Percentiles rank a stretch among this genome's conserved stretches.
These are phyloP conservation scores for Semotilus atromaculatus DNA, from an alignment of 2,797 vertebrate species.

Conservation along the genomic window DNA sequence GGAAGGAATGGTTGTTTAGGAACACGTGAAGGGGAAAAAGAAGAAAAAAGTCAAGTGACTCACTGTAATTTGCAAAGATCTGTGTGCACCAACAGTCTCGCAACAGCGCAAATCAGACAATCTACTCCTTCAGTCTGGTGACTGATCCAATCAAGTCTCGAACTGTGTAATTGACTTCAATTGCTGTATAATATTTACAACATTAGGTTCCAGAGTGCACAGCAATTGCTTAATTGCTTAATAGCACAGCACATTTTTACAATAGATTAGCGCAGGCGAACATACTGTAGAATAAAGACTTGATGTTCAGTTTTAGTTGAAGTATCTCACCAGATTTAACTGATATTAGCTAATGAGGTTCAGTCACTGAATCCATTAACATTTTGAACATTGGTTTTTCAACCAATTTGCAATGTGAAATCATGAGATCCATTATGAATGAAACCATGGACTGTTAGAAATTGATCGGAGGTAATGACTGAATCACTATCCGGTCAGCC, in stretches of 20 bases:
- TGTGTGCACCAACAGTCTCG: neutral
- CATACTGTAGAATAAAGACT: conserved; percentile 2
- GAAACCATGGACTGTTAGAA: neutral
- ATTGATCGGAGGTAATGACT: neutral
- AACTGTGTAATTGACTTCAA: conserved; percentile 10
- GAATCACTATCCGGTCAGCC: neutral
- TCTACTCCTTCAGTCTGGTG: conserved; percentile 1
- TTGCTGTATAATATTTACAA: conserved; percentile 8
- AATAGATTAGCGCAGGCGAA: neutral
- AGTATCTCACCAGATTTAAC: neutral
- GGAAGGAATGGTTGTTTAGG: neutral
- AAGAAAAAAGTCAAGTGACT: neutral
- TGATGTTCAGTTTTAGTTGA: neutral
- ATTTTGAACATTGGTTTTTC: neutral
- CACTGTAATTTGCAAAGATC: neutral
- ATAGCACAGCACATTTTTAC: neutral
- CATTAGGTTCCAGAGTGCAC: conserved; percentile 8
- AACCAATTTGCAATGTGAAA: neutral
- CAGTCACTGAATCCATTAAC: conserved; percentile 12
- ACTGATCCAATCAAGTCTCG: neutral
- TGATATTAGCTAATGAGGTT: conserved; percentile 2
- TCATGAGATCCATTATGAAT: neutral
- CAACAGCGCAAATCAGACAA: neutral
- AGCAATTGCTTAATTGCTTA: conserved; percentile 14
- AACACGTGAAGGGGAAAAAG: neutral